These are phyloP conservation scores for Conus ventricosus DNA, from an alignment of 1,140 invertebrate genomes.

Conservation along the genomic window DNA sequence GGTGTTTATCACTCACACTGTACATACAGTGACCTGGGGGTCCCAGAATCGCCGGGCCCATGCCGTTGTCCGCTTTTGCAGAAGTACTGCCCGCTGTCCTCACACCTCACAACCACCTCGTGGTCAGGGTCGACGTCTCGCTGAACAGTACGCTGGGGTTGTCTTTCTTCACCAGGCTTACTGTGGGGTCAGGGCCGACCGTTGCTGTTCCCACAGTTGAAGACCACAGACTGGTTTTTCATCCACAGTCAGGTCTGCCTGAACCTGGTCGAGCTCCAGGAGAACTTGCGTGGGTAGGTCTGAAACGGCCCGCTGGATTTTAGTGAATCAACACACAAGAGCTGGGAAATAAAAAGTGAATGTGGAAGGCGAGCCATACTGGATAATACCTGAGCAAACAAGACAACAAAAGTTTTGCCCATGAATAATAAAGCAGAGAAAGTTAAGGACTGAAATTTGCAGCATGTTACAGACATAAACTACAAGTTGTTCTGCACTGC, in stretches of 20 bases:
- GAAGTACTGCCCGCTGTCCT: neutral
- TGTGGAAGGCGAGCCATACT: too few species aligned
- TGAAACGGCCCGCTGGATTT: neutral
- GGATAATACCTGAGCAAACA: too few species aligned
- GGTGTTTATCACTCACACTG: conserved; percentile 3
- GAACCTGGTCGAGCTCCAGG: neutral
- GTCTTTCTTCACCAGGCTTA: neutral
- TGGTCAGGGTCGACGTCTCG: neutral
- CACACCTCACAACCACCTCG: too few species aligned
- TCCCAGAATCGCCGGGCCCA: neutral
- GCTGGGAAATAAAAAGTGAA: too few species aligned
- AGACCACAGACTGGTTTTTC: neutral
- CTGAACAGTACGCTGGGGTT: neutral
- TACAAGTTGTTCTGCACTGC: too few species aligned
- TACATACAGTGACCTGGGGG: neutral
- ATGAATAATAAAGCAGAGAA: too few species aligned
- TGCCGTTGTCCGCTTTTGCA: neutral
- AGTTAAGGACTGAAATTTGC: too few species aligned
- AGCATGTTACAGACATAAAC: too few species aligned
- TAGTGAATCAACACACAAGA: too few species aligned
- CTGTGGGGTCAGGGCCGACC: neutral
- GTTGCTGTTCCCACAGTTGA: neutral
- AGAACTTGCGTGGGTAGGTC: neutral
- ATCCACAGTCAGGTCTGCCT: neutral
- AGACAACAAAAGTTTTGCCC: too few species aligned